phyloP scores from a whole-genome alignment of 2,113 vertebrate genomes.

The Oxyura jamaicensis region DNA sequence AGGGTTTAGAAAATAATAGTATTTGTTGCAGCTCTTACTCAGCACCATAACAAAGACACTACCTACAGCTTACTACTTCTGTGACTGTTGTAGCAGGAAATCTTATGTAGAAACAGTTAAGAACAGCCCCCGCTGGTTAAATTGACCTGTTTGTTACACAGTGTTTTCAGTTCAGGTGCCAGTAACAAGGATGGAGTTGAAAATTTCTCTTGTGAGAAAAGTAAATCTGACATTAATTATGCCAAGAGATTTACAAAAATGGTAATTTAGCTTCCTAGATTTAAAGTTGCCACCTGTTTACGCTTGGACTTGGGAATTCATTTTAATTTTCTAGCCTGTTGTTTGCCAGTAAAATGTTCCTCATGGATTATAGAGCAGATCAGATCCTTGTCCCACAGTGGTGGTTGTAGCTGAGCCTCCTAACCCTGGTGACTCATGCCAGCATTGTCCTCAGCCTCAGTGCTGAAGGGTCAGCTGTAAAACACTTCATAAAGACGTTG shows the following conservation, averaged over 20 bases:
- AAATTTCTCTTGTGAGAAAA: not conserved
- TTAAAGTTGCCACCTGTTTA: not conserved
- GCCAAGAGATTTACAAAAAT: not conserved
- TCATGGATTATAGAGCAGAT: not conserved
- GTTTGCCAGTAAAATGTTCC: not conserved
- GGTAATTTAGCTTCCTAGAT: not conserved
- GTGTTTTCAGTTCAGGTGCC: not conserved
- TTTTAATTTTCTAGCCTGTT: not conserved
- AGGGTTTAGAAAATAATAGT: not conserved
- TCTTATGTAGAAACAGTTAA: not conserved
- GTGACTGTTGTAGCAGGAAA: not conserved
- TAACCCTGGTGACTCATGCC: not conserved
- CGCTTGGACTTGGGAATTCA: not conserved
- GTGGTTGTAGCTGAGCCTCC: not conserved
- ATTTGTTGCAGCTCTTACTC: not conserved
- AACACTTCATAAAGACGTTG: not conserved
- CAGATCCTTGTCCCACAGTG: not conserved
- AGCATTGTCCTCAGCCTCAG: not conserved
- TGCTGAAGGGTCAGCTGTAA: slow-evolving; percentile 1
- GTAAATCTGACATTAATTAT: not conserved
- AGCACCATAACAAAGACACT: not conserved
- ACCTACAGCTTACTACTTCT: not conserved
- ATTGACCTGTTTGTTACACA: not conserved
- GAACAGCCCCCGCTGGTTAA: not conserved
- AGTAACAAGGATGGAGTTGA: not conserved